Evolutionary conservation across 2,797 vertebrate species (phyloP), one percentile per base, ranked within the genome.

Genomic region (Ammospiza maritima): DNA sequence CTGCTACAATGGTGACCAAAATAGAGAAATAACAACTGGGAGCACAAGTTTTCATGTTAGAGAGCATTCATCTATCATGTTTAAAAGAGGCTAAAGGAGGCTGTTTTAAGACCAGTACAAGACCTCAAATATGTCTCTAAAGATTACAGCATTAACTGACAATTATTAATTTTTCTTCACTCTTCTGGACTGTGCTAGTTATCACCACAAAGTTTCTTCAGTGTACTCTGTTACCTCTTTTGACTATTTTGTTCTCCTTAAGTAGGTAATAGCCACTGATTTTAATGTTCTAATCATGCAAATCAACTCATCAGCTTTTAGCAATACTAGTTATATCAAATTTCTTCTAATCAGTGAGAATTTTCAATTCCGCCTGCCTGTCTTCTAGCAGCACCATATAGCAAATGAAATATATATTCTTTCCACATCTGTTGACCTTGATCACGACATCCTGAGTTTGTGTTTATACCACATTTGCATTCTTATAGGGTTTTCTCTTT

Each of bases 301-400:
- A 94, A 91, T 53, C n/a, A 89, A 77, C 29, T 83, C 27, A 71
- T 42, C 44, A 60, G 42, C 36, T 73, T 80, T 92, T 73, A 89
- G 26, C 29, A 88, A 92, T 80, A 74, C 13, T 36, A 75, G 53
- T 65, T 67, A 58, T 8, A 67, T 50, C 10, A 83, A 47, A 88
- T 91, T 85, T 89, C 53, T 85, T 83, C 36, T 74, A 88, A 83
- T 92, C 78, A 88, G 72, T 77, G 47, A 65, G 60, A 92, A 89
- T 64, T 91, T 87, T 78, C 45, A 88, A 10, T 42, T 83, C 13
- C 11, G 73, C 17, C 47, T 85, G 25, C 40, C 42, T 79, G 38
- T 57, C 61, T 90, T 76, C 67, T 66, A 90, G 45, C 18, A 93
- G 36, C 36, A 66, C 27, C 20, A 81, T 23, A 81, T 3, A 88